Conservation (phyloP, 2,113 vertebrate species). For the Trochalopteron elliotii region DNA sequence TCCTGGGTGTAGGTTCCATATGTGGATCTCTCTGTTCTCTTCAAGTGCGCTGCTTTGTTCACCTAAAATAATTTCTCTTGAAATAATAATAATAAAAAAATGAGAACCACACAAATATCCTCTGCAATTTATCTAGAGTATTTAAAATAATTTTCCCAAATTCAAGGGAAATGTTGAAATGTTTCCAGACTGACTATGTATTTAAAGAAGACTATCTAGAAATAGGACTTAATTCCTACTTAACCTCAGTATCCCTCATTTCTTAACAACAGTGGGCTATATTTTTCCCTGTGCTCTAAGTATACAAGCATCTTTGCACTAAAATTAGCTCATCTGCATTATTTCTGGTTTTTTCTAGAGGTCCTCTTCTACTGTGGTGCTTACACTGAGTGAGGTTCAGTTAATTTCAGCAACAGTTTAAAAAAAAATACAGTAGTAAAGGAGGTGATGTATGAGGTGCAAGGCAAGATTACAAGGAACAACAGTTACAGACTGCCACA, state of each 20-base stretch:
- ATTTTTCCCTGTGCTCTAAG: rapidly evolving
- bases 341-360: not conserved
- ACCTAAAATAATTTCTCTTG: not conserved
- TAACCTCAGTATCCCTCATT: not conserved
- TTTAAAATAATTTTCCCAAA: not conserved
- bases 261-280: not conserved
- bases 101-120: rapidly evolving
- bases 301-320: not conserved
- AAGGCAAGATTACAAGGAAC: too few relatives aligned
- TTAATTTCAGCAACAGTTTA: not conserved
- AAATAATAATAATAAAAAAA: not conserved
- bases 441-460: not conserved
- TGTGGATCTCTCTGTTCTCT: not conserved
- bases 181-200: not conserved
- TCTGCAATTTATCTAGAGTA: not conserved
- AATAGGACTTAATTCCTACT: not conserved
- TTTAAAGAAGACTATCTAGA: not conserved
- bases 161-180: not conserved
- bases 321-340: not conserved
- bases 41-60: not conserved
- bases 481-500: not conserved
- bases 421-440: not conserved
- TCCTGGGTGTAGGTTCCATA: not conserved
- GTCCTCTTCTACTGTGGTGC: not conserved
- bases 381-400: not conserved